Conservation (phyloP, 2,797 vertebrate genomes). For the Lepilemur septentrionalis region DNA sequence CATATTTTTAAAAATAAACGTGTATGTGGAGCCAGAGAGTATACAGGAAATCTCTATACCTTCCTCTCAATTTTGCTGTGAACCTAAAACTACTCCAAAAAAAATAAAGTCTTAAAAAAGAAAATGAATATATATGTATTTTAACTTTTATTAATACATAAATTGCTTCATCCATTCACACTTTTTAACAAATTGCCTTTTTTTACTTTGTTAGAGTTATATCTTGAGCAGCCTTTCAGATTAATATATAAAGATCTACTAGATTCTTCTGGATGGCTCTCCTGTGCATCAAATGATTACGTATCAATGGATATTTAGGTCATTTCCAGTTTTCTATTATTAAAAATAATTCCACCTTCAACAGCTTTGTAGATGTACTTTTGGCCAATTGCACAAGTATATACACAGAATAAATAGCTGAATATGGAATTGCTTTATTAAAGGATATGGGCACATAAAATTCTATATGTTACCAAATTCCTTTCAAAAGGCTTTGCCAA, state of each 20-base stretch:
- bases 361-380: background rate
- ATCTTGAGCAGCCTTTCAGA: background rate
- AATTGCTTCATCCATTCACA: background rate
- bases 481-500: background rate
- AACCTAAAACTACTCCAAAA: background rate
- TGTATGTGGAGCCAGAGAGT: background rate
- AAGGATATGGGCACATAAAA: background rate
- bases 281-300: background rate
- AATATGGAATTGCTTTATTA: background rate
- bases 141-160: background rate
- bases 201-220: background rate
- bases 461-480: background rate
- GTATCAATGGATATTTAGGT: background rate
- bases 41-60: background rate
- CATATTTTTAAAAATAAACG: background rate
- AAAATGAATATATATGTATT: background rate
- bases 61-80: background rate
- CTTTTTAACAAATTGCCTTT: background rate
- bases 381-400: background rate
- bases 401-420: background rate
- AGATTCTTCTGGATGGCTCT: background rate
- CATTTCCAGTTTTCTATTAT: background rate
- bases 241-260: background rate
- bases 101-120: background rate
- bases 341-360: constrained; percentile 19